Conservation (phyloP, 2,888 invertebrate species). For the Aproaerema taeniolella region DNA sequence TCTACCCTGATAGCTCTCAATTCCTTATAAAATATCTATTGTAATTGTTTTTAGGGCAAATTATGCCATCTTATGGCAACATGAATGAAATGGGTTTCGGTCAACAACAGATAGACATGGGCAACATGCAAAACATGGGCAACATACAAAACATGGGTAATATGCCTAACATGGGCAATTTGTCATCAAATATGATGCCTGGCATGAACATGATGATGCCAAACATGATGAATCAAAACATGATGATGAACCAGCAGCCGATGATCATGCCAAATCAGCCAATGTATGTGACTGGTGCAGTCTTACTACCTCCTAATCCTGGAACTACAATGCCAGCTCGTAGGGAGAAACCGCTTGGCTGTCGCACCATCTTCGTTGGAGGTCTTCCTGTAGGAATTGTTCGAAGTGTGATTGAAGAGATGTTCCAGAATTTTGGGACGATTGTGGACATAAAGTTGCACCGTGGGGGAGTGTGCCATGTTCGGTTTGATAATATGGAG, state of each 20-base stretch:
- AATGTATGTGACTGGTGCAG: conserved; percentile 82
- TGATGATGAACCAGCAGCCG: conserved; percentile 61
- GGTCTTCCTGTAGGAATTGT: conserved; percentile 92
- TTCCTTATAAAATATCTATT: too few relatives aligned
- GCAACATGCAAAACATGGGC: conserved; percentile 26
- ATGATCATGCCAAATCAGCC: conserved; percentile 37
- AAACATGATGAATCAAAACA: conserved; percentile 75
- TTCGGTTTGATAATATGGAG: conserved; percentile 87
- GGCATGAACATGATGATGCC: conserved; percentile 48
- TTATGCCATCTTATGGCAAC: too few relatives aligned
- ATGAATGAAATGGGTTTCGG: too few relatives aligned
- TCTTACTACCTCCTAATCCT: conserved; percentile 90
- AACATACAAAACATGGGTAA: conserved; percentile 26
- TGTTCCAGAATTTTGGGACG: conserved; percentile 85
- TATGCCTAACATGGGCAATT: conserved; percentile 20
- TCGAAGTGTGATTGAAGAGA: conserved; percentile 88
- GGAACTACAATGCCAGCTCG: conserved; percentile 88
- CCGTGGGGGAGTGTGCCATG: conserved; percentile 94
- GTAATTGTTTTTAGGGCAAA: too few relatives aligned
- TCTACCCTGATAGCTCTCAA: too few relatives aligned
- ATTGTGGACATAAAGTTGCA: conserved; percentile 80
- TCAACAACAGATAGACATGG: too few relatives aligned
- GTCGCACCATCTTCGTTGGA: conserved; percentile 94
- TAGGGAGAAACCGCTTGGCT: conserved; percentile 91
- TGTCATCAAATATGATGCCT: too few relatives aligned